Base-by-base conservation (phyloP, 2,113 vertebrate species). In the Pholis gunnellus region DNA sequence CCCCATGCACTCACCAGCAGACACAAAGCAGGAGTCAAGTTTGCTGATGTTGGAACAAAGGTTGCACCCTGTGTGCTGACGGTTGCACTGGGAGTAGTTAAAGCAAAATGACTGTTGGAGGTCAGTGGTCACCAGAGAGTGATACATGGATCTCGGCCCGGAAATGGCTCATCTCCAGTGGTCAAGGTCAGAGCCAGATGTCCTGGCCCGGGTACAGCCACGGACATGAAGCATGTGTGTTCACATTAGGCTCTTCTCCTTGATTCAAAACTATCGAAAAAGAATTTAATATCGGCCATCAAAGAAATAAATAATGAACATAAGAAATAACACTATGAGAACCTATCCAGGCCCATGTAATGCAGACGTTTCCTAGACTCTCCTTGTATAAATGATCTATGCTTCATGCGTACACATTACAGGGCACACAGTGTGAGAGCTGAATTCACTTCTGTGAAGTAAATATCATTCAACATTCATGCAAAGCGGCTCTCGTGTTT, bases 391-490 rank as follows among this genome's bases (percentile, higher is more conserved):
- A 79, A 73, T 72, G 4, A 76, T 66, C 48, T 17, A 14, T 38
- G 57, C 44, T 54, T 48, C 20, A 17, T 44, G 52, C 57, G 25
- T 57, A 56, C 42, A 59, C n/a, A 67, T 66, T 84, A 73, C 57
- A 68, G 46, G 48, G 59, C 63, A 63, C 29, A 46, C 9, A 75
- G 78, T 13, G 2, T 11, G 73, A 78, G 42, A 72, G 42, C 27
- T 54, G 60, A 72, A 54, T 69, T 68, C 27, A 40, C 64, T 71
- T 68, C 17, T 87, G 75, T 79, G 86, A 89, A 79, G 78, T 87
- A 83, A 89, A 76, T 84, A 94, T 89, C 94, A 95, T 96, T 95
- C 92, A 94, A 94, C 94, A 96, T 95, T 93, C 72, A 93, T 95
- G 89, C 93, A 95, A 94, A 95, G 84, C 89, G 86, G 88, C 84